Evolutionary conservation across 2,113 vertebrate species (phyloP).

Genomic region (Peromyscus maniculatus): DNA sequence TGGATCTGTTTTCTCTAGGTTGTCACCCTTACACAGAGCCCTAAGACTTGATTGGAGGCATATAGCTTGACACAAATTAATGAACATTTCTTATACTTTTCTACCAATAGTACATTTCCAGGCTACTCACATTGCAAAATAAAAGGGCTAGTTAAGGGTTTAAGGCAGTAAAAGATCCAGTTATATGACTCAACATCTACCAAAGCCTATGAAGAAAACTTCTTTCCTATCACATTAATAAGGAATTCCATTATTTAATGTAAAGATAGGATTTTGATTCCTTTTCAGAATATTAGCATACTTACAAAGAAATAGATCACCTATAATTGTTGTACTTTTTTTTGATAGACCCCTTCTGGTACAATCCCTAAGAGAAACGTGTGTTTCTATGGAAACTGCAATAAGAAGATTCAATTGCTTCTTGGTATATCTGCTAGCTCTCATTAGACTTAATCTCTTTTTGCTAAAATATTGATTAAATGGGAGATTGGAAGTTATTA

Average conservation of each 20-base stretch:
- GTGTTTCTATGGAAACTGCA: conserved; percentile 92
- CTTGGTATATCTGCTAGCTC: conserved; percentile 86
- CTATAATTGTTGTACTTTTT: conserved; percentile 78
- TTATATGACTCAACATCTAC: not conserved
- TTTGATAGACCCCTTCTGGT: conserved; percentile 83
- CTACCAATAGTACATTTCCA: conserved; percentile 68
- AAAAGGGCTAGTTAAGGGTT: conserved; percentile 37
- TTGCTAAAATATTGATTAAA: conserved; percentile 97
- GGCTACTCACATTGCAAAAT: conserved; percentile 67
- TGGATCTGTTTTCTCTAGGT: conserved; percentile 83
- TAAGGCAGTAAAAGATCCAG: conserved; percentile 48
- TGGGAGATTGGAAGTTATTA: conserved; percentile 95
- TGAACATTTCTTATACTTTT: conserved; percentile 65
- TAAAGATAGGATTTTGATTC: conserved; percentile 35
- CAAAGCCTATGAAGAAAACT: conserved; percentile 21
- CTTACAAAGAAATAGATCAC: conserved; percentile 84
- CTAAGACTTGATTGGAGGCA: conserved; percentile 77
- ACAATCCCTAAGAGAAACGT: conserved; percentile 87
- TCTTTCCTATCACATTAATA: conserved; percentile 34
- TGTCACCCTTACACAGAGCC: conserved; percentile 80
- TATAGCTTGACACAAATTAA: conserved; percentile 82
- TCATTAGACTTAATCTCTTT: conserved; percentile 92
- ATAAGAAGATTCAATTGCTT: conserved; percentile 86
- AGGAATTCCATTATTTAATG: conserved; percentile 37
- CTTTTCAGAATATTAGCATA: conserved; percentile 75